Evolutionary conservation across 2,113 vertebrate species (phyloP).

Genomic region (Hippopotamus amphibius): DNA sequence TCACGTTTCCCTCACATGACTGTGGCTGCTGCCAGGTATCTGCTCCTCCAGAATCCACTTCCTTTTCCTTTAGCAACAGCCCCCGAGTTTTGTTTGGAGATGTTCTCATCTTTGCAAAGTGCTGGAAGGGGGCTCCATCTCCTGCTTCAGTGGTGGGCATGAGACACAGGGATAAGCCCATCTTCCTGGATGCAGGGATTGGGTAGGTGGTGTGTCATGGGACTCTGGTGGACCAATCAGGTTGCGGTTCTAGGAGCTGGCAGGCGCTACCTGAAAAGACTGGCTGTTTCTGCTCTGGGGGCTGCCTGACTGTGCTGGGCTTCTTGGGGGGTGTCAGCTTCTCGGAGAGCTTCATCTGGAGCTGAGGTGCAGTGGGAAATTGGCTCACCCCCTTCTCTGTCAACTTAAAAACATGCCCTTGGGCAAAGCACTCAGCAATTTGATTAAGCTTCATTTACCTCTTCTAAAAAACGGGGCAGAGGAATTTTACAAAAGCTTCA

Average conservation of each 20-base stretch:
- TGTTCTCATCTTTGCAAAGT: neutral
- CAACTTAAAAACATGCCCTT: neutral
- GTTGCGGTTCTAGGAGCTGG: neutral
- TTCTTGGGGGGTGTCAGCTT: neutral
- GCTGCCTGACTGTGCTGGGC: accelerated
- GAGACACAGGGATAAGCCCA: neutral
- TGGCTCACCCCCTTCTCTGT: neutral
- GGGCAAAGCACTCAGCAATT: neutral
- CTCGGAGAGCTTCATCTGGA: neutral
- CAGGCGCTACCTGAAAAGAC: neutral
- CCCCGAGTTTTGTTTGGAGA: neutral
- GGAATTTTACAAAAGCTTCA: neutral
- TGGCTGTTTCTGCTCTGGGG: neutral
- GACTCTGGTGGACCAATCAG: slow-evolving; percentile 21
- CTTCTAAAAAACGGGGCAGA: neutral
- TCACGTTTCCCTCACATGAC: neutral
- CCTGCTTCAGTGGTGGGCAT: neutral
- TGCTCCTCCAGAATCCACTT: neutral
- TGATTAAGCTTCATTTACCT: neutral
- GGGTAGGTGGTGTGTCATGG: neutral
- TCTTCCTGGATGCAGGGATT: neutral
- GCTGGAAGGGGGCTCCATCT: too few species aligned
- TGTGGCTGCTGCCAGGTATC: neutral
- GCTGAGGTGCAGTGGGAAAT: neutral
- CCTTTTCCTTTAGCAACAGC: neutral